Percentiles rank a stretch among this genome's conserved stretches.
Conservation (phyloP, 2,888 invertebrate genomes). For the Mythimna loreyi region DNA sequence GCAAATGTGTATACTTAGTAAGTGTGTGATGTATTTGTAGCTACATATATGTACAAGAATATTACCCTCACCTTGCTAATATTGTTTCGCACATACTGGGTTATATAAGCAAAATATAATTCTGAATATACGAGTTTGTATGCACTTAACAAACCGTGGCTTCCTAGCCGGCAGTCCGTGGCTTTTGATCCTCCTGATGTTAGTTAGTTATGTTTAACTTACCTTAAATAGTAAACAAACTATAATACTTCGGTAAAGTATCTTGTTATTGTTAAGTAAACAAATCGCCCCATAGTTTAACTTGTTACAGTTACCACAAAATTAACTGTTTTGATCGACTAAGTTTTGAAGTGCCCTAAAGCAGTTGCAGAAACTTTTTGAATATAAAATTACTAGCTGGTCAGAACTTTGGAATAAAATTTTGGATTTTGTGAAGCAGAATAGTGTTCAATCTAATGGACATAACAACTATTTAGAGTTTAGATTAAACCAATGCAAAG, state of each 20-base stretch:
- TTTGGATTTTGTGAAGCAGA: not conserved
- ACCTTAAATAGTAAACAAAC: slow-evolving; percentile 45
- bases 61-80: not conserved
- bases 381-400: slow-evolving; percentile 9
- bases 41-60: not conserved
- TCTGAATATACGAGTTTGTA: slow-evolving; percentile 15
- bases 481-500: not conserved
- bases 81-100: not conserved
- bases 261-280: slow-evolving; percentile 33
- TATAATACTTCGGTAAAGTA: slow-evolving; percentile 43
- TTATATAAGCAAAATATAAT: slow-evolving; percentile 43
- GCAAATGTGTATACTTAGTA: too few relatives aligned
- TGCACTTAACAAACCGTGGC: slow-evolving; percentile 28
- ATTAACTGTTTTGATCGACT: slow-evolving; percentile 34
- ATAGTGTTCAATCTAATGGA: not conserved
- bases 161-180: slow-evolving; percentile 42
- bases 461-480: not conserved
- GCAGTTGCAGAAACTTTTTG: slow-evolving; percentile 30
- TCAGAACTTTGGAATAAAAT: not conserved
- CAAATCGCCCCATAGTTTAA: slow-evolving; percentile 38
- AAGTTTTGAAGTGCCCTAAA: slow-evolving; percentile 24
- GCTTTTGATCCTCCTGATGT: slow-evolving; percentile 30
- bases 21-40: not conserved
- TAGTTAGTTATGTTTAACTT: slow-evolving; percentile 51
- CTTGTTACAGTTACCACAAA: slow-evolving; percentile 29